phyloP scores from a whole-genome alignment of 2,797 vertebrate species.

The Apodemus agrarius region DNA sequence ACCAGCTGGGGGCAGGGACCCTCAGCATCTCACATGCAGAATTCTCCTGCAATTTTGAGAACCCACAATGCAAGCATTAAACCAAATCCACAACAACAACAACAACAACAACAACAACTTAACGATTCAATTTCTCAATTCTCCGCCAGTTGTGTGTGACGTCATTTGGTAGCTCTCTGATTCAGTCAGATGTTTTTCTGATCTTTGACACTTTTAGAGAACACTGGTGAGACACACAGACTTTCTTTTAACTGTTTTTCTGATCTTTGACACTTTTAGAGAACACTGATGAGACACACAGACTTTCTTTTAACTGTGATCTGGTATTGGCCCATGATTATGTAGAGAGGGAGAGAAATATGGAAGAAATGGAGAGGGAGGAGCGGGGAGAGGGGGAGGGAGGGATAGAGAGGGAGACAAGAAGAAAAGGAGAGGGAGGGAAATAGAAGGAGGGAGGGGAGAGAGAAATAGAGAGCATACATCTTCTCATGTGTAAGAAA shows the following conservation, averaged over 20 bases:
- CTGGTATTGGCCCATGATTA: background rate
- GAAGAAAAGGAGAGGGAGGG: background rate
- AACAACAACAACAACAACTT: no score
- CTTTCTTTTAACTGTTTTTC: no score
- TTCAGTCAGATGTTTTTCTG: no score
- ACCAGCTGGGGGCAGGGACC: background rate
- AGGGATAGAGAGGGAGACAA: background rate
- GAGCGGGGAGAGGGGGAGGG: fast-evolving
- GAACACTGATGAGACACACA: background rate
- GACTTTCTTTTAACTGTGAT: background rate
- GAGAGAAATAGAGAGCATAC: background rate
- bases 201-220: no score
- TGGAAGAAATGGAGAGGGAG: background rate
- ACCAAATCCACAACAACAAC: no score
- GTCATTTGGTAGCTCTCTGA: background rate
- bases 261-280: background rate
- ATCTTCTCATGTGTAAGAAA: background rate
- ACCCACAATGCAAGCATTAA: background rate
- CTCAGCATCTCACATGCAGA: background rate
- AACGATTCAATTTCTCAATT: background rate
- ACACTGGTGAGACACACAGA: no score
- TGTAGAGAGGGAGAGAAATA: background rate
- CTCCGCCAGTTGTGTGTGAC: background rate
- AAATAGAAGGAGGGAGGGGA: background rate
- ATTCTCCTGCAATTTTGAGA: background rate